Base-by-base conservation (phyloP, 2,113 vertebrate species). In the Thunnus maccoyii region DNA sequence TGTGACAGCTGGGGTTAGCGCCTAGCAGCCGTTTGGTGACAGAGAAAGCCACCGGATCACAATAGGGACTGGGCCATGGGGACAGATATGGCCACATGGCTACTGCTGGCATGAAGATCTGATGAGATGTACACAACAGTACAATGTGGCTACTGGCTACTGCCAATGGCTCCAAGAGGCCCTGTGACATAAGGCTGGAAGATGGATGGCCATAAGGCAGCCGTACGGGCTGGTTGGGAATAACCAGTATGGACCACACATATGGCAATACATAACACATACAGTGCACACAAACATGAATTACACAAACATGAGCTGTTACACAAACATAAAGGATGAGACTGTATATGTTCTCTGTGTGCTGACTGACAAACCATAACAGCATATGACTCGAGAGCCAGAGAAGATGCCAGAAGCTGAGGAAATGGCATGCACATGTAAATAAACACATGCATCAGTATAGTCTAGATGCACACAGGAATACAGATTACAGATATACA, bases 1-100 rank as follows among this genome's bases (percentile, higher is more conserved):
- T 5, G 52, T 69, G 89, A 92, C 91, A 90, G 91, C 91, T 84
- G 86, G 89, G 80, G 91, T 92, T 88, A 86, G 87, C 66, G 60
- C 76, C 85, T 71, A 89, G 85, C 91, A 88, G 88, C 88, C 89
- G 69, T 86, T 83, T 84, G 86, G 84, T 90, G 87, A 84, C 89
- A 83, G 60, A 77, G 62, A 71, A 61, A 87, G 72, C 55, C 77
- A 46, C 56, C 55, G 63, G 62, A 85, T 84, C 83, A 88, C 88
- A 87, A 90, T 72, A 73, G 86, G 80, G 86, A 87, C 30, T n/a
- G 66, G 87, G 66, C 86, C 83, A 74, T 48, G 27, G 89, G 85
- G 92, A 87, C 56, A 17, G 69, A 72, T 64, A 80, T 27, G 66
- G 66, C 78, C 90, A 92, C 91, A 88, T 91, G 91, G 81, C 76